Conservation (phyloP, 2,113 vertebrate genomes). For the Physeter macrocephalus region DNA sequence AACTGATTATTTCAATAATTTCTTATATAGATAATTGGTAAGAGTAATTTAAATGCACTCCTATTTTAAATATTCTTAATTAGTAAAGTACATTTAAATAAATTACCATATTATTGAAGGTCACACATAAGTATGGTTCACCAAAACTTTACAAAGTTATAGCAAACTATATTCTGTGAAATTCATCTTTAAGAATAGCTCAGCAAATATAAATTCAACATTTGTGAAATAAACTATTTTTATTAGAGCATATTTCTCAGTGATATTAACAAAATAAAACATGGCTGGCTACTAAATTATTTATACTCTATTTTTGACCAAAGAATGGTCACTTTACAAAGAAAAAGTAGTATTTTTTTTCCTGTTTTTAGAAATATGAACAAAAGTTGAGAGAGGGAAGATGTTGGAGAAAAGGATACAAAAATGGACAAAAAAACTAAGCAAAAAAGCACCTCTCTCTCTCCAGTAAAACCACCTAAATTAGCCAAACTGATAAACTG, state of each 20-base stretch:
- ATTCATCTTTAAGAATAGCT: neutral
- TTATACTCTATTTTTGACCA: neutral
- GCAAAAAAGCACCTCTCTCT: neutral
- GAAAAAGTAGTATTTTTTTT: neutral
- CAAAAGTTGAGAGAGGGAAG: neutral
- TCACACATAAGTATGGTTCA: constrained; percentile 69
- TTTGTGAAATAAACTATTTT: neutral
- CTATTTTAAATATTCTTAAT: constrained; percentile 82
- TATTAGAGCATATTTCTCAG: neutral
- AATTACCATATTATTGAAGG: constrained; percentile 83
- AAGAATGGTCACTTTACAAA: neutral
- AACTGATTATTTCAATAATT: constrained; percentile 81
- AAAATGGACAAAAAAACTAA: neutral
- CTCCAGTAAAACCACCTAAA: neutral
- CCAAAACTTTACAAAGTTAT: constrained; percentile 72
- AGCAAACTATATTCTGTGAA: neutral
- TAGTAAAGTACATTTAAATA: constrained; percentile 83
- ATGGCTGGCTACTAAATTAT: neutral
- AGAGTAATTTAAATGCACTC: constrained; percentile 76
- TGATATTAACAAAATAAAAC: neutral
- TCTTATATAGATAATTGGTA: constrained; percentile 80
- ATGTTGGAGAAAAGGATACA: neutral
- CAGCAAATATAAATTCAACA: constrained; percentile 1
- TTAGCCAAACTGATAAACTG: neutral
- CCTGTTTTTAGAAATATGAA: neutral